Percentiles rank a stretch among this genome's conserved stretches.
Conservation (phyloP, 2,797 vertebrate genomes). For the Xiphophorus birchmanni region DNA sequence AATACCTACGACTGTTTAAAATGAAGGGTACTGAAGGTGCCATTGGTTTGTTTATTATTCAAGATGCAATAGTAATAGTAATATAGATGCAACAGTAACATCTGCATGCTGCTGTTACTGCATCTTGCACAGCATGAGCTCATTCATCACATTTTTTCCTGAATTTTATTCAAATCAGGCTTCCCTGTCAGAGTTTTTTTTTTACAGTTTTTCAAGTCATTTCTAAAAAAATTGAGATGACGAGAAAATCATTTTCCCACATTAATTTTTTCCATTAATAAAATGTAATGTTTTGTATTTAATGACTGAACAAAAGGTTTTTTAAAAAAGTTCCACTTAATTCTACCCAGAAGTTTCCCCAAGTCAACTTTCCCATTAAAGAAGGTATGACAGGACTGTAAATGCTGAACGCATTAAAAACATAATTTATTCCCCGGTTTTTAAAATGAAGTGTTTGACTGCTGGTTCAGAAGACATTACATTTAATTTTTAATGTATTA, state of each 20-base stretch:
- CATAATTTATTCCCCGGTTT: conserved; percentile 45
- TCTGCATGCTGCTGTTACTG: background rate
- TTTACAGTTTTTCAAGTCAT: background rate
- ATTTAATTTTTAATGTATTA: conserved; percentile 50
- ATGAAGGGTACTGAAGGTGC: background rate
- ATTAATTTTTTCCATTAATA: background rate
- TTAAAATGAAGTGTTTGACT: conserved; percentile 40
- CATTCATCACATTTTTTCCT: background rate
- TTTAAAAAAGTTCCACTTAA: conserved; percentile 19
- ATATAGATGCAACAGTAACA: background rate
- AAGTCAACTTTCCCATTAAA: conserved; percentile 54
- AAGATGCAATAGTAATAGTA: background rate
- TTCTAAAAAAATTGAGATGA: background rate
- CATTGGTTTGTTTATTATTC: background rate
- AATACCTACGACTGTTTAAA: background rate
- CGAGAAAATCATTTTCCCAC: background rate
- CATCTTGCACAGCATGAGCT: no score
- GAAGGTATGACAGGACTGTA: conserved; percentile 18
- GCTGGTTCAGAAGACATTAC: conserved; percentile 45
- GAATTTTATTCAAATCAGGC: background rate
- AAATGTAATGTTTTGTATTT: conserved; percentile 5
- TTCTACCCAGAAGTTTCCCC: background rate
- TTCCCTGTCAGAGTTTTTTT: background rate
- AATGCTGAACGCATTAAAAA: conserved; percentile 40
- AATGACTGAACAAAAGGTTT: conserved; percentile 16